phyloP scores from a whole-genome alignment of 92 coral and sea anemone genomes.

The Blastomussa wellsi region DNA sequence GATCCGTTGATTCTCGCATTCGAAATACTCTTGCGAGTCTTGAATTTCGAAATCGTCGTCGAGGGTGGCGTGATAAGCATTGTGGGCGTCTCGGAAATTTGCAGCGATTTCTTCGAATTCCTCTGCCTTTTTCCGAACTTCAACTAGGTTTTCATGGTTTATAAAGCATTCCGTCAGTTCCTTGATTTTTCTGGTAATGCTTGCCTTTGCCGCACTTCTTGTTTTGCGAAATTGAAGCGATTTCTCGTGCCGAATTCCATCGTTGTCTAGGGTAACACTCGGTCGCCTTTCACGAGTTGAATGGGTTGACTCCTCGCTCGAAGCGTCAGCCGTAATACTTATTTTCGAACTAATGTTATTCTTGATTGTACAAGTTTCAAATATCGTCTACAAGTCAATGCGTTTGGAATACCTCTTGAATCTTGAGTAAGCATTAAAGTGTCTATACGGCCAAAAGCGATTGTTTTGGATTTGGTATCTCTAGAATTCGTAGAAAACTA shows the following conservation, averaged over 20 bases:
- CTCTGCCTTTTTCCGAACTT: not conserved
- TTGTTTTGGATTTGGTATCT: no score
- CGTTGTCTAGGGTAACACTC: slow-evolving; percentile 20
- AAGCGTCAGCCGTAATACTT: no score
- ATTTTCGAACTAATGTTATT: no score
- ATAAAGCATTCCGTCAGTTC: not conserved
- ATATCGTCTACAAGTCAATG: no score
- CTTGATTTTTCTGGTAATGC: slow-evolving; percentile 16
- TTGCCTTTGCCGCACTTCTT: not conserved
- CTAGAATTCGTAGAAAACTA: no score
- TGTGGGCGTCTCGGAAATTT: slow-evolving; percentile 10
- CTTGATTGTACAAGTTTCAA: no score
- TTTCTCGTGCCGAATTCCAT: slow-evolving; percentile 6
- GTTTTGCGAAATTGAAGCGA: not conserved
- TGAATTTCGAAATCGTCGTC: slow-evolving; percentile 7
- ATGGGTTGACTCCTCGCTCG: not conserved
- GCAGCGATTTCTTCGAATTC: not conserved
- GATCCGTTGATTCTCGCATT: slow-evolving; percentile 3
- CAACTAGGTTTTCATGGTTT: not conserved
- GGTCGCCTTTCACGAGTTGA: slow-evolving; percentile 3
- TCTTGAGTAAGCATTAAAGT: no score
- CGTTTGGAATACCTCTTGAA: no score
- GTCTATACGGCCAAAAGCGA: no score
- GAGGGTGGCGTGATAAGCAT: slow-evolving; percentile 22
- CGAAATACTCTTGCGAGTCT: slow-evolving; percentile 22